These are phyloP conservation scores for Tragopan temminckii DNA, from an alignment of 2,797 vertebrate species.

Conservation along the genomic window DNA sequence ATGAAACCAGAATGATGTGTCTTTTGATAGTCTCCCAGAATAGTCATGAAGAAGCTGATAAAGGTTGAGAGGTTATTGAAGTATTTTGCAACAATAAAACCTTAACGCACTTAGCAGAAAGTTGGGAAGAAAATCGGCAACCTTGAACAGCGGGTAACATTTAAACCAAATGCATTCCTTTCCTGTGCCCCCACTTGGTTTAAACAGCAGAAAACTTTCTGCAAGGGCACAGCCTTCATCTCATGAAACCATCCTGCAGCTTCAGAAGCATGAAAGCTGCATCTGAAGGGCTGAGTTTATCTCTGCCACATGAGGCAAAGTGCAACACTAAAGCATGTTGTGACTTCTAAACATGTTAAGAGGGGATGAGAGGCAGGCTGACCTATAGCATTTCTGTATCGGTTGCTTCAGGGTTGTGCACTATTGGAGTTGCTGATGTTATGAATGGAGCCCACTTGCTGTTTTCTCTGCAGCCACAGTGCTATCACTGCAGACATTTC, in stretches of 20 bases:
- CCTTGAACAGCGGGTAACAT: neutral
- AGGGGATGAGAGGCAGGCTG: neutral
- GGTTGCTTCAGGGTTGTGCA: neutral
- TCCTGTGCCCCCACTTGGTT: neutral
- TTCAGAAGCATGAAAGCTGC: neutral
- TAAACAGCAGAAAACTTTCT: neutral
- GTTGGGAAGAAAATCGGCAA: neutral
- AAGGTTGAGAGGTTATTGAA: neutral
- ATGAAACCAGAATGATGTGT: neutral
- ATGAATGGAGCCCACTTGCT: neutral
- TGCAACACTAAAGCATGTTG: neutral
- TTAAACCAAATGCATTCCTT: neutral
- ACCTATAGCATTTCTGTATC: rapidly evolving
- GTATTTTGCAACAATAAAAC: neutral
- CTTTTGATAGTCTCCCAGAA: neutral
- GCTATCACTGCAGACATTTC: neutral
- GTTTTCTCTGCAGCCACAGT: neutral
- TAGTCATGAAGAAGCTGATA: neutral
- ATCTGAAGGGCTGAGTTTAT: neutral
- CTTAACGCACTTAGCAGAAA: neutral
- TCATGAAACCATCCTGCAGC: neutral
- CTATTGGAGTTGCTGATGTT: neutral
- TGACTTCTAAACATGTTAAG: neutral
- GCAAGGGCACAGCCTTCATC: neutral
- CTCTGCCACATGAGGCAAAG: neutral